A percentile compares a stretch with the other conserved stretches of the same genome.
Evolutionary conservation across 1,140 invertebrate genomes (phyloP).

Genomic region (Trichonephila clavata): DNA sequence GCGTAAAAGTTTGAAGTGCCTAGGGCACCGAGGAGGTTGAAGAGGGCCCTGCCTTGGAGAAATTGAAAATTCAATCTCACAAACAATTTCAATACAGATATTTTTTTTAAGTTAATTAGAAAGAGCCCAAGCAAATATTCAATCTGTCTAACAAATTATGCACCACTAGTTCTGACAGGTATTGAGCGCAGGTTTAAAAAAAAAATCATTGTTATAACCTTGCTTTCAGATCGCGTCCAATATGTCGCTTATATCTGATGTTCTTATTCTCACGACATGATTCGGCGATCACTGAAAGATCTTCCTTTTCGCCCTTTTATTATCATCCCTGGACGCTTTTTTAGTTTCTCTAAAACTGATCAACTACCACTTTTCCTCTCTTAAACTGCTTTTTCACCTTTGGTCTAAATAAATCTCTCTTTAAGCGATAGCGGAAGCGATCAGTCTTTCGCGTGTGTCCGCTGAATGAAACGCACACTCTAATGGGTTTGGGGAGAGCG

Average conservation of each 20-base stretch:
- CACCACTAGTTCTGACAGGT: no score
- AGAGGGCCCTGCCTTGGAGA: no score
- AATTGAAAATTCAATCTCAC: no score
- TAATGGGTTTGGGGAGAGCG: not conserved
- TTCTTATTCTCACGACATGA: constrained; percentile 8
- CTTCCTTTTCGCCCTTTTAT: not conserved
- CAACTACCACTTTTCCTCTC: not conserved
- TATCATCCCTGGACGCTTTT: not conserved
- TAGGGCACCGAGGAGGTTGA: no score
- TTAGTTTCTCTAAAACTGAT: not conserved
- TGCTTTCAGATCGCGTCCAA: no score
- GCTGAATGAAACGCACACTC: not conserved
- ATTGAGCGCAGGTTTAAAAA: no score
- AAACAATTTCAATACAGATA: no score
- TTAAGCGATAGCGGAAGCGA: constrained; percentile 18
- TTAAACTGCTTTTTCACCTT: not conserved
- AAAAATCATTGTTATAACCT: no score
- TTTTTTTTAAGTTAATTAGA: no score
- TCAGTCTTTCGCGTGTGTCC: not conserved
- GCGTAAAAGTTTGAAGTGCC: no score
- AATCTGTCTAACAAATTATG: no score
- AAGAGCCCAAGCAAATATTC: no score
- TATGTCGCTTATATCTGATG: not conserved
- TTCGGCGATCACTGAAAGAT: not conserved
- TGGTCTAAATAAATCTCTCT: constrained; percentile 7